Percentiles rank a stretch among this genome's conserved stretches.
Evolutionary conservation across 2,888 invertebrate species (phyloP).

Genomic region (Geophilus truncorum): DNA sequence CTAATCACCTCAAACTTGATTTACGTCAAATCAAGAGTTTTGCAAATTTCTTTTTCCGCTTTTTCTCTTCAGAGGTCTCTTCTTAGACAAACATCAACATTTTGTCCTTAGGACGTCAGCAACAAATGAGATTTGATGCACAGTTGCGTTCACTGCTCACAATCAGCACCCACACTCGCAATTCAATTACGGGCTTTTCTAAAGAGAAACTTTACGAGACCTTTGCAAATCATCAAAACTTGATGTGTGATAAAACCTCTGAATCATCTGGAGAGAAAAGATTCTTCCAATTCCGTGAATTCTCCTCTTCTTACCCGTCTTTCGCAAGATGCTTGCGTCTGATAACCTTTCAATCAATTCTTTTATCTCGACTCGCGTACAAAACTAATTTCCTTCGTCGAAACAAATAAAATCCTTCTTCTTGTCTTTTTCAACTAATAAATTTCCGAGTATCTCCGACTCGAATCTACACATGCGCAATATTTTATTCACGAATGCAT

Average conservation of each 20-base stretch:
- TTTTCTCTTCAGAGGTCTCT: neutral
- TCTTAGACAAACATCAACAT: neutral
- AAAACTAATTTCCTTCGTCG: neutral
- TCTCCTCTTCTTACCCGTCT: neutral
- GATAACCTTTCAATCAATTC: neutral
- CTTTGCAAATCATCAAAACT: neutral
- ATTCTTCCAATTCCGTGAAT: neutral
- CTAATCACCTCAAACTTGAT: neutral
- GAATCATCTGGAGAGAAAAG: neutral
- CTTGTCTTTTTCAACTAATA: neutral
- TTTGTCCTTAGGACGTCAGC: neutral
- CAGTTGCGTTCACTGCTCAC: neutral
- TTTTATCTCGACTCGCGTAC: neutral
- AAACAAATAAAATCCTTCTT: neutral
- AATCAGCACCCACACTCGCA: neutral
- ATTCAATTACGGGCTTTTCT: conserved; percentile 8
- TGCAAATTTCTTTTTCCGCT: neutral
- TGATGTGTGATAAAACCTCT: neutral
- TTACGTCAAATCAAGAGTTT: neutral
- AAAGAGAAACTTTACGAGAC: conserved; percentile 12
- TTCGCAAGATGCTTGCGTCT: neutral
- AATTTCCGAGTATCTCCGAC: neutral
- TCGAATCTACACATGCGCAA: neutral
- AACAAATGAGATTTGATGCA: conserved; percentile 6
- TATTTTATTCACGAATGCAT: neutral